phyloP scores from a whole-genome alignment of 1,140 invertebrate genomes.

The Hyles euphorbiae region DNA sequence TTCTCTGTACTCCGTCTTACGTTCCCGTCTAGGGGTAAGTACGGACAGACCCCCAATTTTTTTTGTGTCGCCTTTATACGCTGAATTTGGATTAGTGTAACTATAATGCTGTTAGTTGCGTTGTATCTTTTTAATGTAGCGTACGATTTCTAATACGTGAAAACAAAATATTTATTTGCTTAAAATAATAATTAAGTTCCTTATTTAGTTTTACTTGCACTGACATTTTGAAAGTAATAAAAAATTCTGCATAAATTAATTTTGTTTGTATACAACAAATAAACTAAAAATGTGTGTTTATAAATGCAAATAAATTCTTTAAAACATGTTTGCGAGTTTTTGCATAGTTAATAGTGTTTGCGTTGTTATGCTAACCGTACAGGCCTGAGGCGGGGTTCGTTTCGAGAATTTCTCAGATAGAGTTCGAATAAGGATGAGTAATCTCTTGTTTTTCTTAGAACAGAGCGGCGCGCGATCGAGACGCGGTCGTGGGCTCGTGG shows the following conservation, averaged over 20 bases:
- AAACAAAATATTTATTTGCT: no score
- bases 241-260: no score
- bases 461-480: slow-evolving; percentile 35
- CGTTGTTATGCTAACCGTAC: slow-evolving; percentile 49
- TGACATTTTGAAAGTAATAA: no score
- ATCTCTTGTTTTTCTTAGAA: slow-evolving; percentile 73
- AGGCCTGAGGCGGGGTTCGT: slow-evolving; percentile 37
- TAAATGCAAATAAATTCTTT: no score
- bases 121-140: slow-evolving; percentile 13
- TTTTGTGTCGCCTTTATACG: slow-evolving; percentile 20
- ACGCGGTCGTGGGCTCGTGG: slow-evolving; percentile 55
- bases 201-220: no score
- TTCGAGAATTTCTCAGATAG: slow-evolving; percentile 68
- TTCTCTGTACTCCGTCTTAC: slow-evolving; percentile 72
- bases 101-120: slow-evolving; percentile 3
- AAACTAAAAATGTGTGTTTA: background rate
- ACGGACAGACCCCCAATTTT: slow-evolving; percentile 49
- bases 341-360: no score
- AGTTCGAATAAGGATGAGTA: slow-evolving; percentile 71
- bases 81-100: no score
- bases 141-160: no score
- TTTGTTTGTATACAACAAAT: no score
- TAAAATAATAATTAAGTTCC: no score
- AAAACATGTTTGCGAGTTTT: no score
- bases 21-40: slow-evolving; percentile 65